Evolutionary conservation across 2,888 invertebrate species (phyloP).

Genomic region (Aelia acuminata): DNA sequence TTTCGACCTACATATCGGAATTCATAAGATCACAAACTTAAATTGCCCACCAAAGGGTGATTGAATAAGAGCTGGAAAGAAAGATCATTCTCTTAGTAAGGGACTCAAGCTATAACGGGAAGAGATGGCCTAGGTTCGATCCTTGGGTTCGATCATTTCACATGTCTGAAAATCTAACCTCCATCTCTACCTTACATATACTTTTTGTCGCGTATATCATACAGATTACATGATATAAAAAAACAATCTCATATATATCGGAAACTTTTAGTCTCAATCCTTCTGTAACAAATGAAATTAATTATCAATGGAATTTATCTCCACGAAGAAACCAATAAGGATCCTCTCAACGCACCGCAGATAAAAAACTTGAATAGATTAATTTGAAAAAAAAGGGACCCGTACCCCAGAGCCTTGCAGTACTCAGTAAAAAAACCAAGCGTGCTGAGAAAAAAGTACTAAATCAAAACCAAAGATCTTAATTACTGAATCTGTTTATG

Average conservation of each 20-base stretch:
- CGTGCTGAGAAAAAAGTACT: conserved; percentile 18
- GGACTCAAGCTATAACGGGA: no score
- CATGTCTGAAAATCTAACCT: no score
- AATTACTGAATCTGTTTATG: conserved; percentile 48
- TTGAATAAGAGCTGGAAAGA: no score
- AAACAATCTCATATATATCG: background rate
- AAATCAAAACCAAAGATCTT: conserved; percentile 49
- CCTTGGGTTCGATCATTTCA: no score
- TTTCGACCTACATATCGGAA: no score
- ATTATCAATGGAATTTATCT: background rate
- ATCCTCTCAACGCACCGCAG: conserved; percentile 25
- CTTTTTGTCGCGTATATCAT: no score
- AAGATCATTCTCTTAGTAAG: no score
- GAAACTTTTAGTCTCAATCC: background rate
- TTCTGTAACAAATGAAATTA: background rate
- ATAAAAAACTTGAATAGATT: background rate
- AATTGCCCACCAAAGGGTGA: no score
- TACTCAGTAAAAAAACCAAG: background rate
- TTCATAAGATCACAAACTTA: no score
- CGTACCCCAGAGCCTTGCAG: background rate
- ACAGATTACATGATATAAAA: no score
- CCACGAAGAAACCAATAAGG: background rate
- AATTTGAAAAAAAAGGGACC: background rate
- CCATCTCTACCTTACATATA: no score
- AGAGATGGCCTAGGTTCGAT: no score